Evolutionary conservation across 2,888 invertebrate genomes (phyloP), one percentile per base, ranked within the genome.

Genomic region (Tyria jacobaeae): DNA sequence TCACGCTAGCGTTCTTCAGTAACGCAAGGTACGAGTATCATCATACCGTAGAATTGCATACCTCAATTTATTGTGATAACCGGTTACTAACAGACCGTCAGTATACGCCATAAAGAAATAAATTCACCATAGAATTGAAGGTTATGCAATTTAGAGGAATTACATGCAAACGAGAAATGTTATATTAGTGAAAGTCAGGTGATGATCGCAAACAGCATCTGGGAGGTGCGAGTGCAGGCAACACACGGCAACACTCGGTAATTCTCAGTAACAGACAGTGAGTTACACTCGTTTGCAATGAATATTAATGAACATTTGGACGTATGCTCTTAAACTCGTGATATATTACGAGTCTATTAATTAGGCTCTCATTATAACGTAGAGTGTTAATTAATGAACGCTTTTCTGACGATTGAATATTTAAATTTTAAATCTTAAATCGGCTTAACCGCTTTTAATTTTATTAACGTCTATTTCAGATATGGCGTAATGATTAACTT

Each of bases 141-240:
- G 57, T 78, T 74, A 70, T 64, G 69, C 60, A 78, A 78, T 64
- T 64, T 61, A 25, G 57, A 67, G 57, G 58, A 70, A 76, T 74
- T 76, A 72, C 68, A 72, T 66, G 63, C 53, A 70, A 76, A 78
- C 74, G 66, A 78, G 66, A 62, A 72, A 64, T 57, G 68, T 72
- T 64, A 63, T 66, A 72, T 55, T 63, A 70, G 76, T 77, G 78
- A 77, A 77, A 77, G 77, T 75, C 25, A 59, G 31, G 65, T 61
- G 70, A 66, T 72, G 76, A 78, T 76, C 70, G 69, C 52, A 66
- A 55, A 65, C 60, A 71, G 70, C 71, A 64, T 68, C 68, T 62
- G 68, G 60, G 63, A 61, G 54, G 63, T 71, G 74, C 68, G 65
- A 64, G 65, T 9, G 65, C 62, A 59, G 51, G 51, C 60, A 31